Base-by-base conservation (phyloP, 1,140 invertebrate genomes). In the Philaenus spumarius region DNA sequence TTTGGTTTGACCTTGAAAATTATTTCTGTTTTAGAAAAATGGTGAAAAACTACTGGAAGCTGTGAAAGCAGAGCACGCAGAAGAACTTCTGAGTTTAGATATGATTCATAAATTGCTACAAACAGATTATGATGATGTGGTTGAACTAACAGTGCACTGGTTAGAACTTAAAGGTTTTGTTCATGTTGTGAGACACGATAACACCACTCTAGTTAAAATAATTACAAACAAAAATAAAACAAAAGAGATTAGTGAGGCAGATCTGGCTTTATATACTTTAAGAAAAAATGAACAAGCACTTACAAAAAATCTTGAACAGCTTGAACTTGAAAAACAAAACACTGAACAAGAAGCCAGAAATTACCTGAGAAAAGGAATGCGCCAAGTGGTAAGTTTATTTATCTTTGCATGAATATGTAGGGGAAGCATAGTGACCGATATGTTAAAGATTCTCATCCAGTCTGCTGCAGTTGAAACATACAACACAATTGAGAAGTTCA, bases 261-360 rank as follows among this genome's bases (percentile, higher is more conserved):
- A 64, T 17, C 7, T 59, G 17, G 52, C 55, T 4, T 53, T 73
- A 1, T 72, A 72, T 48, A 69, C 67, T 34, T 59, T 79, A 19
- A 63, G 58, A 19, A 62, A 69, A 24, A 72, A 74, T 34, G 74
- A 78, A 64, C 64, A 62, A 23, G 54, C 65, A n/a, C 56, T 78
- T 0, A 63, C 65, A 2, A 69, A 72, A 37, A 72, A 74, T 59
- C 71, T 78, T 35, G 69, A 76, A 35, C 52, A 67, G 9, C 51
- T 78, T 34, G 75, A 77, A 39, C 35, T 61, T 23, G 70, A 76
- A 50, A 71, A 69, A 51, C 64, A 72, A 30, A 64, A 66, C 4
- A 48, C 71, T 20, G 55, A 73, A 9, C 50, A 61, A 9, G 71
- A 76, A 58, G 70, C 71, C 0, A 77, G 72, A 39, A 50, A 24